Base-by-base conservation (phyloP, 2,113 vertebrate genomes). In the Austrofundulus limnaeus region DNA sequence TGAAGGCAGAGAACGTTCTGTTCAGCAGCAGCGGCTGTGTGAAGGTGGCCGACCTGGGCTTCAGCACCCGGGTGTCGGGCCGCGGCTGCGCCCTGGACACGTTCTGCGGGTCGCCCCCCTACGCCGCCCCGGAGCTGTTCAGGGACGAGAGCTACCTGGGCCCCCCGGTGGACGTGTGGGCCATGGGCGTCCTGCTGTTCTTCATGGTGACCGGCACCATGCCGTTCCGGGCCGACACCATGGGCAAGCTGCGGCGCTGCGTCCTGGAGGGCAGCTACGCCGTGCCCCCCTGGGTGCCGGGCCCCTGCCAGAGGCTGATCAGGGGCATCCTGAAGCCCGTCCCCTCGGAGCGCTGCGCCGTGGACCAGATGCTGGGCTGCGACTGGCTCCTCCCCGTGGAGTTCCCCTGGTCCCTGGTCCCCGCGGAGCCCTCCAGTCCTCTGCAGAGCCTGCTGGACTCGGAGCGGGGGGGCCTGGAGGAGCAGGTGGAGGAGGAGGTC, bases 1-100 rank as follows among this genome's bases (percentile, higher is more conserved):
- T 98, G 89, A 99, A 99, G 78, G 97, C 97, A 0, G 96, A 99
- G 88, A 99, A 98, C 0, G 89, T 98, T 1, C 95, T 98, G 68
- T 95, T 94, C 11, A 84, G 94, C 64, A 90, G 80, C 53, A 90
- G 80, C 19, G 92, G 89, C 20, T 95, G 93, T 0, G 92, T 99
- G 50, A 98, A 98, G 71, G 96, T 99, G 68, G 96, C 95, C 0
- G 96, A 99, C 77, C 95, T 99, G 50, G 96, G 96, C 48, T 98
- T 98, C 92, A 98, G 96, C 88, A 96, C 93, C 0, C 71, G 31
- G 2, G 71, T 95, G n/a, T 92, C 93, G 24, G 90, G 84, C 34
- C 92, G 82, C 73, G 91, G 87, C 19, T 83, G 93, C 72, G 82
- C 86, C 41, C 83, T 99, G n/a, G 94, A 94, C 85, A 98, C 96